Evolutionary conservation across 1,140 invertebrate species (phyloP).

Genomic region (Odontomachus brunneus): DNA sequence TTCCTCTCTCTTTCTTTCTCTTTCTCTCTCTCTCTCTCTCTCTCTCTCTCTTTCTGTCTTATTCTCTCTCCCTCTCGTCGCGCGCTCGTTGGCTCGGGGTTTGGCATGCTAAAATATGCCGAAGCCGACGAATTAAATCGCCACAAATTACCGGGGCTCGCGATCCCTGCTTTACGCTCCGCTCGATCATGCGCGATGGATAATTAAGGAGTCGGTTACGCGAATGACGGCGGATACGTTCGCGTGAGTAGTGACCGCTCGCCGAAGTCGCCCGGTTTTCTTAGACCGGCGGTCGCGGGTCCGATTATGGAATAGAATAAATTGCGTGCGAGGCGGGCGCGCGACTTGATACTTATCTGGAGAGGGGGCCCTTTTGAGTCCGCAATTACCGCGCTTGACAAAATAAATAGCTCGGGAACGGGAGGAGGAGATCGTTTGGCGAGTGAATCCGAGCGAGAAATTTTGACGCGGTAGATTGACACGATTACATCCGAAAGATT

Average conservation of each 20-base stretch:
- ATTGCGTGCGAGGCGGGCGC: no score
- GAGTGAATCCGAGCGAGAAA: slow-evolving; percentile 39
- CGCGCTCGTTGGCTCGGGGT: background rate
- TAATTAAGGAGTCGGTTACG: slow-evolving; percentile 3
- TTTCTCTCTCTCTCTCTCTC: background rate
- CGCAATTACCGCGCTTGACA: background rate
- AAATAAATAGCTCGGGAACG: slow-evolving; percentile 5
- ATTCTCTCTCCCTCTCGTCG: background rate
- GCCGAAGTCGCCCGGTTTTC: no score
- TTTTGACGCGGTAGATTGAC: slow-evolving; percentile 53
- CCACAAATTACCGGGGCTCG: background rate
- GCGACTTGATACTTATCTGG: background rate
- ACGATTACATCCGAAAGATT: slow-evolving; percentile 36
- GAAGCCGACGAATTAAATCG: background rate
- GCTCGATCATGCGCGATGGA: background rate
- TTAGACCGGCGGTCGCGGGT: no score
- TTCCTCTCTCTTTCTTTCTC: background rate
- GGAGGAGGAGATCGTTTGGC: background rate
- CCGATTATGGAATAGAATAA: background rate
- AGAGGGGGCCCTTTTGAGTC: background rate
- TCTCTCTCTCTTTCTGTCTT: background rate
- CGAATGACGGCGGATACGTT: background rate
- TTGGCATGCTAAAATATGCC: background rate
- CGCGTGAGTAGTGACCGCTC: background rate
- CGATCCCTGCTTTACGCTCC: background rate